phyloP scores from a whole-genome alignment of 2,113 vertebrate genomes.

The Burhinus bistriatus region DNA sequence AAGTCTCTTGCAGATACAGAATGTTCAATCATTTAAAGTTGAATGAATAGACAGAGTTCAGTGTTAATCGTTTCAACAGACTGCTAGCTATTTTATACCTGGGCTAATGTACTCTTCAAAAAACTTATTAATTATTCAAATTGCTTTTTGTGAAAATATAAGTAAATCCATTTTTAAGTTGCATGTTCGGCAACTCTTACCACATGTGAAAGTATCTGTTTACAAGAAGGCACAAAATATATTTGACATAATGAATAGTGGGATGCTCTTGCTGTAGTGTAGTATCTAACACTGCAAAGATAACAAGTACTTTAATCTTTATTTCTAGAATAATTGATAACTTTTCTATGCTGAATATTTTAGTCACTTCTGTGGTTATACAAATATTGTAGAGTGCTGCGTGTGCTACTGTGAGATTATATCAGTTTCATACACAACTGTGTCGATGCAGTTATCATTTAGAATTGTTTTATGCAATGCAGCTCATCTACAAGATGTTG shows the following conservation, averaged over 20 bases:
- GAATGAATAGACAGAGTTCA: neutral
- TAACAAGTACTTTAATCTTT: neutral
- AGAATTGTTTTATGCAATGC: neutral
- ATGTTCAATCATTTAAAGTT: neutral
- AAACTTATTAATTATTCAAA: neutral
- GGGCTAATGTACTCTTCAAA: neutral
- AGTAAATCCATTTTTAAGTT: conserved; percentile 32
- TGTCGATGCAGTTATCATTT: neutral
- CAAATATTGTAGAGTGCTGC: neutral
- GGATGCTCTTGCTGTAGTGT: neutral
- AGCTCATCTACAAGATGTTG: neutral
- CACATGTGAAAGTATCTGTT: neutral
- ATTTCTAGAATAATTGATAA: neutral
- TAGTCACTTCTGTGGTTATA: neutral
- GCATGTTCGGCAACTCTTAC: neutral
- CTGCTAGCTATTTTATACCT: neutral
- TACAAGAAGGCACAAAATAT: neutral
- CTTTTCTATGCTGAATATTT: neutral
- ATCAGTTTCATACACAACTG: neutral
- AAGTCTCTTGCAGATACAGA: neutral
- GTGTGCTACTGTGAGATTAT: neutral
- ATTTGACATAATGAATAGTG: neutral
- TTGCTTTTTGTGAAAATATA: conserved; percentile 6
- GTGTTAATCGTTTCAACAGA: neutral
- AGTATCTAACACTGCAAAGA: neutral